Evolutionary conservation across 1,140 invertebrate species (phyloP).

Genomic region (Bombus waltoni): DNA sequence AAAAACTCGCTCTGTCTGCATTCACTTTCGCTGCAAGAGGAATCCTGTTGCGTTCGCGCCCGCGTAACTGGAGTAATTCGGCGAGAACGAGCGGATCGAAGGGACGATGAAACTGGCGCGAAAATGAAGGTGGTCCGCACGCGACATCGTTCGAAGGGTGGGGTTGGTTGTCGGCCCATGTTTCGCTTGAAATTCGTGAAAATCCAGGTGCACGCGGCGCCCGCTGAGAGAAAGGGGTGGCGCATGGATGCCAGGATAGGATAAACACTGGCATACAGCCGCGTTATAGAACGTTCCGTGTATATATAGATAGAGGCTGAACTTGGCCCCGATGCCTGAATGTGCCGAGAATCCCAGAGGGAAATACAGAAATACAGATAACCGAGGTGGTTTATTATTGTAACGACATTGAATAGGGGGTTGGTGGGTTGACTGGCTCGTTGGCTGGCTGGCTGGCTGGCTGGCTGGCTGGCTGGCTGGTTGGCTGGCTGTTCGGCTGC

Average conservation of each 20-base stretch:
- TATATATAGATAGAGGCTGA: constrained; percentile 74
- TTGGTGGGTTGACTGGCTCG: constrained; percentile 66
- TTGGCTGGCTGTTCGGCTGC: constrained; percentile 37
- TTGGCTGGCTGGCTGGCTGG: constrained; percentile 53
- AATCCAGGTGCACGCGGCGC: constrained; percentile 41
- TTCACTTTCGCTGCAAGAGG: constrained; percentile 5
- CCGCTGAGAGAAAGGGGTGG: not conserved
- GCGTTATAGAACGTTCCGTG: constrained; percentile 51
- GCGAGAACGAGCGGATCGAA: constrained; percentile 1
- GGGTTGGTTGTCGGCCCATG: not conserved
- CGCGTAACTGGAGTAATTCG: constrained; percentile 29
- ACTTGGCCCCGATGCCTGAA: constrained; percentile 79
- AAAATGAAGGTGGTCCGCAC: constrained; percentile 30
- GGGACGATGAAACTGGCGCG: not conserved
- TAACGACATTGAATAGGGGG: constrained; percentile 79
- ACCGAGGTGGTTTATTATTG: constrained; percentile 80
- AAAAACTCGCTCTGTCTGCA: not conserved
- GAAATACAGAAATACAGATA: constrained; percentile 82
- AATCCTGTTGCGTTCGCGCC: constrained; percentile 6
- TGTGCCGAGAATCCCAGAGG: constrained; percentile 75
- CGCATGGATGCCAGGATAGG: constrained; percentile 4
- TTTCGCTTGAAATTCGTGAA: constrained; percentile 41
- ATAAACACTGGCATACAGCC: constrained; percentile 62
- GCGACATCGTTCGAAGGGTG: constrained; percentile 12
- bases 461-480: constrained; percentile 61